These are phyloP conservation scores for Elegia similella DNA, from an alignment of 2,888 invertebrate genomes.

Conservation along the genomic window DNA sequence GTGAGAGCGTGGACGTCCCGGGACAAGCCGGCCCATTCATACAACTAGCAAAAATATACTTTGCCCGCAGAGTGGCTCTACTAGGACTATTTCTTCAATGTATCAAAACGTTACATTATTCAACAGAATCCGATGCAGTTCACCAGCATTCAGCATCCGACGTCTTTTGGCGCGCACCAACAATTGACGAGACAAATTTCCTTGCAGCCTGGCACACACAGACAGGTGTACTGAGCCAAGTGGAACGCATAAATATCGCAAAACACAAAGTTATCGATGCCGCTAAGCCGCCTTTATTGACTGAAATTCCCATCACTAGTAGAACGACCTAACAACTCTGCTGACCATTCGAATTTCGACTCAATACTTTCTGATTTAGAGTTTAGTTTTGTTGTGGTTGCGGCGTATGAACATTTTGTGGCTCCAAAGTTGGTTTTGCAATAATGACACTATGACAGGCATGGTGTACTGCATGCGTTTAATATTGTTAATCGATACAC, in stretches of 20 bases:
- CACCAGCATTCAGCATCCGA: background rate
- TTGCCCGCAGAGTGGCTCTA: no score
- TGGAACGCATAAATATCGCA: constrained; percentile 69
- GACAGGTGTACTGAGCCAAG: constrained; percentile 64
- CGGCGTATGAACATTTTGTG: constrained; percentile 37
- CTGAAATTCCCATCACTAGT: constrained; percentile 54
- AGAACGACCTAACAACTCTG: constrained; percentile 40
- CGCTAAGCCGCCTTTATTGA: constrained; percentile 75
- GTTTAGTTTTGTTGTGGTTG: constrained; percentile 29
- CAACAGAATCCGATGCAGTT: background rate
- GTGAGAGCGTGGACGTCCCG: no score
- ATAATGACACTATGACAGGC: constrained; percentile 66
- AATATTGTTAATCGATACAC: constrained; percentile 62
- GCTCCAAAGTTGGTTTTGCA: constrained; percentile 55
- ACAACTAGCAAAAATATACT: no score
- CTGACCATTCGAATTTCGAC: constrained; percentile 32
- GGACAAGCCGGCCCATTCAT: no score
- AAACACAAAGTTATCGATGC: constrained; percentile 77
- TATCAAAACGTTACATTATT: background rate
- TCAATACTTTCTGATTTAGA: constrained; percentile 27
- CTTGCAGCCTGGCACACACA: constrained; percentile 39
- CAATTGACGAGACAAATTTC: constrained; percentile 33
- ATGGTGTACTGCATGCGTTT: constrained; percentile 57
- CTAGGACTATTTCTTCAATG: background rate
- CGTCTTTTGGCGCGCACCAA: constrained; percentile 28